phyloP scores from a whole-genome alignment of 2,797 vertebrate species.

The Triplophysa yarkandensis region DNA sequence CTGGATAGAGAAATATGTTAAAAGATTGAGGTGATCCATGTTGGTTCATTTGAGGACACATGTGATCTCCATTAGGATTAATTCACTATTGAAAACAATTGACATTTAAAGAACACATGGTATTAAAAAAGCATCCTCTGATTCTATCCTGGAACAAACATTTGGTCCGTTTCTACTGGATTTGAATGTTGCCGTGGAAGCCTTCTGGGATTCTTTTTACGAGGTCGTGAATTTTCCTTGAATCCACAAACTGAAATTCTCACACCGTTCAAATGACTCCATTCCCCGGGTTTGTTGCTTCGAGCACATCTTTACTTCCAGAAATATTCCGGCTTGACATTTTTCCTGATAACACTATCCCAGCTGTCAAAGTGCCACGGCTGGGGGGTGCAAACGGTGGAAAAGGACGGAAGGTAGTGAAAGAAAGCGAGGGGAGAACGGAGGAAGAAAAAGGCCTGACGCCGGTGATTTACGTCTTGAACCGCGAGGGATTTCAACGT shows the following conservation, averaged over 20 bases:
- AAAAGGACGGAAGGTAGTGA: slow-evolving; percentile 9
- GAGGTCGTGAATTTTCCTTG: background rate
- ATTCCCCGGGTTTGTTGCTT: background rate
- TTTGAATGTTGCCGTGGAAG: background rate
- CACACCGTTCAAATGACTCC: slow-evolving; percentile 31
- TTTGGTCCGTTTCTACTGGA: background rate
- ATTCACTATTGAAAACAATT: slow-evolving; percentile 54
- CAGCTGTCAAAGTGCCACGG: slow-evolving; percentile 34
- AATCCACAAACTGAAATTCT: slow-evolving; percentile 20
- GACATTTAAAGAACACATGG: slow-evolving; percentile 43
- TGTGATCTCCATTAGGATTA: slow-evolving; percentile 46
- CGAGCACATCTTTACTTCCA: slow-evolving; percentile 17
- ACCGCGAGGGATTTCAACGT: slow-evolving; percentile 74
- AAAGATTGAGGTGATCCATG: slow-evolving; percentile 60
- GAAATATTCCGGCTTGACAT: slow-evolving; percentile 37
- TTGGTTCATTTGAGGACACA: slow-evolving; percentile 55
- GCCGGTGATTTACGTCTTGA: slow-evolving; percentile 75
- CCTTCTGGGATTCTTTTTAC: background rate
- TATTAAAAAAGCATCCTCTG: background rate
- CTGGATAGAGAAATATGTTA: slow-evolving; percentile 50
- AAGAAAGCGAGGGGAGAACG: slow-evolving; percentile 21
- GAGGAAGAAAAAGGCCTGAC: slow-evolving; percentile 56
- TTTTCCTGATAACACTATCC: slow-evolving; percentile 37
- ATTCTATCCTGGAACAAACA: background rate
- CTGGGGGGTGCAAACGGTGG: slow-evolving; percentile 25